Conservation (phyloP, 2,888 invertebrate genomes). For the Scaptodrosophila latifasciaeformis region DNA sequence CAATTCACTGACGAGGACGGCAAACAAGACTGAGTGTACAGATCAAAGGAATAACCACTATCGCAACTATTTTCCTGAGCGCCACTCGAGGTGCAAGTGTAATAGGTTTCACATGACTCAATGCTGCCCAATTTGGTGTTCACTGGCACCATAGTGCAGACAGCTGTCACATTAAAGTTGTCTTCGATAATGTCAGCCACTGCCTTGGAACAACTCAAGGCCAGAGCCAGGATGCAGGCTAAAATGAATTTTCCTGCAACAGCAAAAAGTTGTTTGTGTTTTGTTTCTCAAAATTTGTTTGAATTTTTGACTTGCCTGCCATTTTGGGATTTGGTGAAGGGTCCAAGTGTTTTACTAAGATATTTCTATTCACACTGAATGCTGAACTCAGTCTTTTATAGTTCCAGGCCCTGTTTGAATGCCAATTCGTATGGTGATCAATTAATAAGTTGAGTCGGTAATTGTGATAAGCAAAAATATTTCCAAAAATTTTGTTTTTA, state of each 20-base stretch:
- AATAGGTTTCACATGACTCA: constrained; percentile 34
- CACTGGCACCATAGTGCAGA: constrained; percentile 32
- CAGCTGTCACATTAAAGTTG: constrained; percentile 30
- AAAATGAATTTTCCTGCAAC: not conserved
- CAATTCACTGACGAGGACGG: constrained; percentile 24
- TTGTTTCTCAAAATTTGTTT: too few species aligned
- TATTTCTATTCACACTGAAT: too few species aligned
- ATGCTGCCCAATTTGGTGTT: constrained; percentile 38
- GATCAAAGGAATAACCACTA: constrained; percentile 30
- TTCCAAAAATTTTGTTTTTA: constrained; percentile 5
- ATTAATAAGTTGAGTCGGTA: not conserved
- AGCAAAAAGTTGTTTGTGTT: too few species aligned
- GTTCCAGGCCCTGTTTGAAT: not conserved
- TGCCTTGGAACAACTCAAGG: not conserved
- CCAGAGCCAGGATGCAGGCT: constrained; percentile 21
- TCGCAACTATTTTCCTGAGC: constrained; percentile 5
- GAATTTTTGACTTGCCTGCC: too few species aligned
- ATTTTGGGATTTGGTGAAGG: too few species aligned
- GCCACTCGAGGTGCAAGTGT: constrained; percentile 25
- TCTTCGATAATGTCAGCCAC: constrained; percentile 13
- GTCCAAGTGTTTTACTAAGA: too few species aligned
- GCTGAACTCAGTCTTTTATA: too few species aligned
- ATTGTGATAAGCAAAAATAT: not conserved
- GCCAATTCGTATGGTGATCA: not conserved
- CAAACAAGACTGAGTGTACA: constrained; percentile 33